Base-by-base conservation (phyloP, 2,797 vertebrate genomes). In the Manis pentadactyla region DNA sequence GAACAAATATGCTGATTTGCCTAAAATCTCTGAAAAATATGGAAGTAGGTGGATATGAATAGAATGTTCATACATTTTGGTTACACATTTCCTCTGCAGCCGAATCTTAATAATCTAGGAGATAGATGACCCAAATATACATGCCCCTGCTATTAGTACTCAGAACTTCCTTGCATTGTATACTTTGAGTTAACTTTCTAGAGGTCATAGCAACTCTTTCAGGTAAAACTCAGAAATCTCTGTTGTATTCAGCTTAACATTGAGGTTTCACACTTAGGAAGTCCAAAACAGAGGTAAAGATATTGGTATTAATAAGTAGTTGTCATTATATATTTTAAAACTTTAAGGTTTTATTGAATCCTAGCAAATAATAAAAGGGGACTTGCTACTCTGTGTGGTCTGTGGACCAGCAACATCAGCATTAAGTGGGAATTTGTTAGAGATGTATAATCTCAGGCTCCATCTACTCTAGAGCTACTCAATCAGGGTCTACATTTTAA, bases 151-250 rank as follows among this genome's bases (percentile, higher is more conserved):
- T 93, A 77, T 55, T 81, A 77, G 59, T 78, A n/a, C 29, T 93
- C 23, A 69, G 61, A 89, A 19, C 49, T 92, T 85, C 77, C 19
- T 92, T 94, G 81, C 37, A 46, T 64, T 37, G 59, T 25, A 29
- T 74, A 74, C 71, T 94, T 88, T n/a, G n/a, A 79, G 19, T 87
- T 94, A 82, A 93, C 91, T 96, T 96, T 90, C n/a, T 95, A 94
- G 81, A 93, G 82, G 84, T 93, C 71, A 51, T 63, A 74, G 71
- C 29, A 91, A 23, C 21, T 74, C 64, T 91, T 95, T 81, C 21
- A 95, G 89, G 46, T 17, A 90, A 93, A 96, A 83, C 21, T 82
- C 61, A 82, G 63, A 94, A 93, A 85, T 39, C 75, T 85, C 39
- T 21, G 7, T 61, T 95, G 34, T 90, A 55, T 96, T 94, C n/a